Evolutionary conservation across 2,797 vertebrate species (phyloP).

Genomic region (Alectoris magna): DNA sequence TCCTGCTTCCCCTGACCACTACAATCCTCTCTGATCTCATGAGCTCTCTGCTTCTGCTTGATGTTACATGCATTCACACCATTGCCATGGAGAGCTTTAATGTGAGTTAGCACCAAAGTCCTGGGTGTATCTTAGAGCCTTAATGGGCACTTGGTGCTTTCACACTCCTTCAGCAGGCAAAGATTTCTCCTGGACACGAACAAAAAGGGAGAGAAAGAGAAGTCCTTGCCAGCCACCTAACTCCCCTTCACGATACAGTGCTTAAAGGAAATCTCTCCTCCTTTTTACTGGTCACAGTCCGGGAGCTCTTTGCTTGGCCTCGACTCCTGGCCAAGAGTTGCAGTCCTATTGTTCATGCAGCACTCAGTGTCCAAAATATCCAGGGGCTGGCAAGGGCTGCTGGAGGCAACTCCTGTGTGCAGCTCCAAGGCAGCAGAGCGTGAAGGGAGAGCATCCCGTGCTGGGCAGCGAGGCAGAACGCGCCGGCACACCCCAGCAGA

Average conservation of each 20-base stretch:
- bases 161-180: neutral
- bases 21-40: neutral
- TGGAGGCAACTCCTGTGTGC: neutral
- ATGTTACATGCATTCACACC: neutral
- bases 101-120: neutral
- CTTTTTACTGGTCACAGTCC: neutral
- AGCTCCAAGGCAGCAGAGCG: neutral
- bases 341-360: neutral
- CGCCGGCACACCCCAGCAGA: neutral
- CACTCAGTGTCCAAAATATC: neutral
- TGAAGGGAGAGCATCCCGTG: neutral
- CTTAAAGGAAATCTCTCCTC: neutral
- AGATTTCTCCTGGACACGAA: neutral
- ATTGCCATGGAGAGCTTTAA: neutral
- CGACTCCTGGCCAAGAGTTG: neutral
- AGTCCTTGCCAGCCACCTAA: neutral
- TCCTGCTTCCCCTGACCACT: neutral
- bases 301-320: neutral
- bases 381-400: conserved; percentile 22
- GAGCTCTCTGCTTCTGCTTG: neutral
- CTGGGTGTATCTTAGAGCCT: neutral
- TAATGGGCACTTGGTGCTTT: conserved; percentile 1
- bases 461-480: neutral
- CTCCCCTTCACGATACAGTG: neutral
- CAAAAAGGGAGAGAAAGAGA: neutral